Evolutionary conservation across 2,888 invertebrate species (phyloP), one percentile per base, ranked within the genome.

Genomic region (Nebria salina): DNA sequence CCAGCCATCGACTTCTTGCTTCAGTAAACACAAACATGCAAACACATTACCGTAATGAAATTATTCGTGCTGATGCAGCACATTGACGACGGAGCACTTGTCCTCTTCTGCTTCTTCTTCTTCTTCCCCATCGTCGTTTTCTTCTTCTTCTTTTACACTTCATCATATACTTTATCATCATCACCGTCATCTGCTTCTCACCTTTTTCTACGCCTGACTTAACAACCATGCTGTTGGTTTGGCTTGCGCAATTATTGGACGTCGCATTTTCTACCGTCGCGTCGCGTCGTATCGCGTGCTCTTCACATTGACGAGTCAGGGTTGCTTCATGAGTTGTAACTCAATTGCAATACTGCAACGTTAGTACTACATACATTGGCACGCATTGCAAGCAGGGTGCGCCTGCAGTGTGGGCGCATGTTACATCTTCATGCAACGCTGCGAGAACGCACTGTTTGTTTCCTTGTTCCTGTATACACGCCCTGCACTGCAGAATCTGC

Each of bases 1-100:
- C n/a, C 75, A 25, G 78, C 80, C 80, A 80, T 80, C 80, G 80
- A 80, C 80, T 80, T 80, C 81, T 81, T 81, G 81, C 81, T 73
- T 81, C 81, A 81, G 76, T 81, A 81, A 81, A 81, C 81, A 81
- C 76, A 81, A 81, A 81, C 73, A 76, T 82, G 75, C 82, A 78
- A 76, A 72, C 82, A 82, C 81, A 77, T 77, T 75, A 81, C 76
- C 75, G 81, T 83, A 82, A 83, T 82, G 83, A 83, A 75, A 84
- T 84, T 83, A 84, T 83, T 82, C 82, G 83, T 83, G 83, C 83
- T 85, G 85, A 85, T 84, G 79, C 75, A 83, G 84, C 84, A 83
- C 81, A 84, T 85, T 84, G 80, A 25, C 70, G 15, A 70, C 70
- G 11, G 6, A 25, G 20, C 42, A 70, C 70, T 72, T 26, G 64